Percentiles rank a stretch among this genome's conserved stretches.
Conservation (phyloP, 2,797 vertebrate species). For the Leptodactylus fallax region DNA sequence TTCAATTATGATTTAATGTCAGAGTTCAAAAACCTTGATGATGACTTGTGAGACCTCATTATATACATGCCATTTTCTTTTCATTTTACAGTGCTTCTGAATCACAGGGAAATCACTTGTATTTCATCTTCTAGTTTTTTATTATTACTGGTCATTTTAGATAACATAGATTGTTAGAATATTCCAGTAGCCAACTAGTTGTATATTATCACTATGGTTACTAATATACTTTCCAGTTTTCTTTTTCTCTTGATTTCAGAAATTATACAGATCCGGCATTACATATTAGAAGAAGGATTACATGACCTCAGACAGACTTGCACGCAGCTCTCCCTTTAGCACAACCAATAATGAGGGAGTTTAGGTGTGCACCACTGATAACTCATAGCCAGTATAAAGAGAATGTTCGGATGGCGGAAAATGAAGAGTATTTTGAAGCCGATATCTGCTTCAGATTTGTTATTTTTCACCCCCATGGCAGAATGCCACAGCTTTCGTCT, state of each 20-base stretch:
- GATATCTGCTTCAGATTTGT: too few relatives aligned
- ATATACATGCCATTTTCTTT: slow-evolving; percentile 15
- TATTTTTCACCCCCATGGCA: too few relatives aligned
- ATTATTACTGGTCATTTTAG: slow-evolving; percentile 12
- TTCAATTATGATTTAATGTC: slow-evolving; percentile 46
- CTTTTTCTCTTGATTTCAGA: neutral
- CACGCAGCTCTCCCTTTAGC: too few relatives aligned
- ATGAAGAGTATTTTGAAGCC: too few relatives aligned
- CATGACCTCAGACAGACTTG: too few relatives aligned
- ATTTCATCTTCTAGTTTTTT: slow-evolving; percentile 2
- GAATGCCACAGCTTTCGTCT: too few relatives aligned
- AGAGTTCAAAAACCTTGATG: slow-evolving; percentile 41
- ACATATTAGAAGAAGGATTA: too few relatives aligned
- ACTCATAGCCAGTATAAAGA: too few relatives aligned
- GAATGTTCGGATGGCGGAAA: too few relatives aligned
- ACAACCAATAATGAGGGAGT: too few relatives aligned
- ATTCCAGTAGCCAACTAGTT: neutral
- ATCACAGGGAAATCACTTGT: slow-evolving; percentile 14
- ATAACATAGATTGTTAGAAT: neutral
- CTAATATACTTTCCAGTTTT: neutral
- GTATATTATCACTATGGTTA: neutral
- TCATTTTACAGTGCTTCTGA: neutral
- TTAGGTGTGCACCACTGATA: too few relatives aligned
- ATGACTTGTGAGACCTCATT: slow-evolving; percentile 47
- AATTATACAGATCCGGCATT: too few relatives aligned